Conservation (phyloP, 2,888 invertebrate species). For the Abrostola tripartita region DNA sequence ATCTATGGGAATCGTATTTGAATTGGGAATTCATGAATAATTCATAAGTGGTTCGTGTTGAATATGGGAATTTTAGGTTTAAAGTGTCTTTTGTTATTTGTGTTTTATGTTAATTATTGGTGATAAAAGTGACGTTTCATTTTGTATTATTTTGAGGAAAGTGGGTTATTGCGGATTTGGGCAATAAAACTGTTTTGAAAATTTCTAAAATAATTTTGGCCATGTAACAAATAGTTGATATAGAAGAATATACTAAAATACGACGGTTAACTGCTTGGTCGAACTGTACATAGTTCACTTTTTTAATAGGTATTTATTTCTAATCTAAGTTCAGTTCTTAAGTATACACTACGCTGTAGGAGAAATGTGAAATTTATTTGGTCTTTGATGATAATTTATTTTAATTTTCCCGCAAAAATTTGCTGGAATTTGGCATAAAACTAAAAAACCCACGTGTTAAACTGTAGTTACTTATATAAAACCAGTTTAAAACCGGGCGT, state of each 20-base stretch:
- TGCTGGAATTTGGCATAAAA: too few relatives aligned
- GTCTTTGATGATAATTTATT: too few relatives aligned
- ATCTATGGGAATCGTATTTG: constrained; percentile 4
- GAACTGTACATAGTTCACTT: too few relatives aligned
- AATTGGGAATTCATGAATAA: constrained; percentile 11
- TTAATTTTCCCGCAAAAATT: too few relatives aligned
- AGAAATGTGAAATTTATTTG: too few relatives aligned
- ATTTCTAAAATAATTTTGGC: background rate
- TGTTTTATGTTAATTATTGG: constrained; percentile 1
- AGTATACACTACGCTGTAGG: too few relatives aligned
- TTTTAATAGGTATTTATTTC: too few relatives aligned
- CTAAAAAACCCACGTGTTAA: background rate
- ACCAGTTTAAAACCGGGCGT: background rate
- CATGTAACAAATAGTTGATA: background rate
- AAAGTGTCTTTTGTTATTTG: background rate
- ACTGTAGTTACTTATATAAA: background rate
- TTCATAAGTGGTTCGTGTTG: constrained; percentile 10
- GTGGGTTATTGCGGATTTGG: background rate
- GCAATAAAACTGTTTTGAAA: background rate
- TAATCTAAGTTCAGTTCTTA: too few relatives aligned
- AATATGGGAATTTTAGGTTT: constrained; percentile 7
- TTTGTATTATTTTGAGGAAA: background rate
- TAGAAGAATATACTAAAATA: too few relatives aligned
- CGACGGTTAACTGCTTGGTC: too few relatives aligned
- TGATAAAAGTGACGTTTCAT: constrained; percentile 5